These are phyloP conservation scores for Phocides pigmalion DNA, from an alignment of 1,140 invertebrate species.

Conservation along the genomic window DNA sequence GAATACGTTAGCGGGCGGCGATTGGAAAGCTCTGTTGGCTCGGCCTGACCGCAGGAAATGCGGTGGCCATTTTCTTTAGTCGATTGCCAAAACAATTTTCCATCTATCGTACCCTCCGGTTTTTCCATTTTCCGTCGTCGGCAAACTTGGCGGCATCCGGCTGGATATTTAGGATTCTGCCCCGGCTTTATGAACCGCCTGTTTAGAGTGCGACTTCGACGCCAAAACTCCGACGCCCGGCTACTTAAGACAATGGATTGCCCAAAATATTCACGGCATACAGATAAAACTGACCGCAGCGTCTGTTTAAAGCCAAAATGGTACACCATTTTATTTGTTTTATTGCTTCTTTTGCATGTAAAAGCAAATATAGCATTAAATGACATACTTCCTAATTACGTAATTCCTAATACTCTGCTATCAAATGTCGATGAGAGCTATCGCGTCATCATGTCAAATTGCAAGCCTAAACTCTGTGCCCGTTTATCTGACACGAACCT, in stretches of 20 bases:
- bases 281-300: slow-evolving; percentile 32
- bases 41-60: slow-evolving; percentile 82
- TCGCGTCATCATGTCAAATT: no score
- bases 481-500: no score
- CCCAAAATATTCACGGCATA: slow-evolving; percentile 30
- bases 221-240: slow-evolving; percentile 46
- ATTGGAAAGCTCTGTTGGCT: slow-evolving; percentile 75
- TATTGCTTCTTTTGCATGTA: neutral
- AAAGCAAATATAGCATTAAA: no score
- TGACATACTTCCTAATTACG: no score
- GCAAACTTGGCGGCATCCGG: slow-evolving; percentile 75
- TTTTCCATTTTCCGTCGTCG: slow-evolving; percentile 79
- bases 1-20: slow-evolving; percentile 69
- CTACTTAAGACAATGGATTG: slow-evolving; percentile 55
- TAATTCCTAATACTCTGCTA: no score
- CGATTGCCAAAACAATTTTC: slow-evolving; percentile 82
- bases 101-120: slow-evolving; percentile 69
- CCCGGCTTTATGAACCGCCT: slow-evolving; percentile 63
- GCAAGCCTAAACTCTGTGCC: no score
- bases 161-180: slow-evolving; percentile 68
- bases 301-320: slow-evolving; percentile 23
- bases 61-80: slow-evolving; percentile 81
- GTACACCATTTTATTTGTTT: slow-evolving; percentile 10
- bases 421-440: no score
- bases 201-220: slow-evolving; percentile 45